Base-by-base conservation (phyloP, 2,113 vertebrate genomes). In the Pristiophorus japonicus region DNA sequence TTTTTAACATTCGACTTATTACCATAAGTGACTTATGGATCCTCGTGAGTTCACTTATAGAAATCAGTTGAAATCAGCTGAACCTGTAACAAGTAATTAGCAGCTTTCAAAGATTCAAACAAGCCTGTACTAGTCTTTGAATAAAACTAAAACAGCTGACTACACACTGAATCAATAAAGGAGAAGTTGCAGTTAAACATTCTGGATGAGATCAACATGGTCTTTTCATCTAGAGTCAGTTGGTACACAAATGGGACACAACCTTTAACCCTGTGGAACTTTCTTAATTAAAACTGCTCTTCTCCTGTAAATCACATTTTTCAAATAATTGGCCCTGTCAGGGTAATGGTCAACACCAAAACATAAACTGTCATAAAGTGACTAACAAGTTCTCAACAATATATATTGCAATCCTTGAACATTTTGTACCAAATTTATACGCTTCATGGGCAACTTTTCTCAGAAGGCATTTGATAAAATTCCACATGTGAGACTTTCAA, bases 51-150 rank as follows among this genome's bases (percentile, higher is more conserved):
- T 94, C 63, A 65, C 42, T 94, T 67, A 47, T 27, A 67, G 65
- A 30, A 94, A 92, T 63, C 90, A 63, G 14, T 38, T 92, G 30
- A 67, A 94, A 92, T 63, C 90, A 63, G 34, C 59, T 92, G 30
- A 67, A 94, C 92, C 62, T 47, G 45, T 67, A 94, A 67, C 92
- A 94, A 67, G 65, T 67, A 94, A 94, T 94, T 47, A 94, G 34
- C 65, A 94, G 66, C 66, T 70, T 94, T 27, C 66, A 94, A 47
- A 67, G 65, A 94, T 22, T 47, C 42, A 51, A 70, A 70, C 93
- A 94, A 70, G 66, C 38, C 93, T 67, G 42, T 70, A 94, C 42
- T 94, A 47, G 93, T 94, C 93, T 47, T 47, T 94, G 92, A 70
- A 94, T 45, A 27, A 67, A 94, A 94, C 42, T 47, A 67, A 11